Base-by-base conservation (phyloP, 2,797 vertebrate species). In the Columba guinea region DNA sequence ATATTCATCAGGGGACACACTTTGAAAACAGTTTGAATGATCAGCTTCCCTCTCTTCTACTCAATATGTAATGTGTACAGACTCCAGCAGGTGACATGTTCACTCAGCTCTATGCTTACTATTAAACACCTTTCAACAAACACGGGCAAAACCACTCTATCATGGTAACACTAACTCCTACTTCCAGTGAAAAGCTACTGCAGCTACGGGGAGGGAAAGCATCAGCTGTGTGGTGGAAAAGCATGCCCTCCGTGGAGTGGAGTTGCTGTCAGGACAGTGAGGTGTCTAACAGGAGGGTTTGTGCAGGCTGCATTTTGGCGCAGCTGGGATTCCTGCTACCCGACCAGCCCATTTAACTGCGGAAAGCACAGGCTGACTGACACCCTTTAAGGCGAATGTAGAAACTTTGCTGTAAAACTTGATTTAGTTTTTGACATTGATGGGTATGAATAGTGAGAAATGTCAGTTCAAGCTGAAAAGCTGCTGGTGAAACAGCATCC, bases 391-490 rank as follows among this genome's bases (percentile, higher is more conserved):
- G 84, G 81, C 88, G 93, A 93, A 81, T 52, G 68, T 44, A 63
- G 91, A 93, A 89, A 95, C 60, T 85, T 90, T 52, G 27, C 91
- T 69, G 60, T 64, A 93, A 92, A 93, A 74, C 37, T 81, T 62
- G 71, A 46, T 87, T 92, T 1, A 27, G 75, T n/a, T 94, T 93
- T 60, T 95, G 96, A 97, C 84, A 2, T 78, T 95, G 94, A 95
- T 27, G 84, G 56, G 44, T 95, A 87, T 62, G 80, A 91, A n/a
- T 82, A 82, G 93, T 68, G 83, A 89, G 88, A 95, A 94, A 94
- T 89, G 86, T 87, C 91, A 95, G 53, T 51, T 89, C 71, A 70
- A 87, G 91, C 75, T 77, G 91, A 94, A 93, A 93, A 96, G 77
- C 88, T 90, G 41, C 90, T 67, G 83, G 74, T 89, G 94, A 94